A percentile compares a stretch with the other conserved stretches of the same genome.
Conservation (phyloP, 2,888 invertebrate species). For the Augiades crinisus region DNA sequence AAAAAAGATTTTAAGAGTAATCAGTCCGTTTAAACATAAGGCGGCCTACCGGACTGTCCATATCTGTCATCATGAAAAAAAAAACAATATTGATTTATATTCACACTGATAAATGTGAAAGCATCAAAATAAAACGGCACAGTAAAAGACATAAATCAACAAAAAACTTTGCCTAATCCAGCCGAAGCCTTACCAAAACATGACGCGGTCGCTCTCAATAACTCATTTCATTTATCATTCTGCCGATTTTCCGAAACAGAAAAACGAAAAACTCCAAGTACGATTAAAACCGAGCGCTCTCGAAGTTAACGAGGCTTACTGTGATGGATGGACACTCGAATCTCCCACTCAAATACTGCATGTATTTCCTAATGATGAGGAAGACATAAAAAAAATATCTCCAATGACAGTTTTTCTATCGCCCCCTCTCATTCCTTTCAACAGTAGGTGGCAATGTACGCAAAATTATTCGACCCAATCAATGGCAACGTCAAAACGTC, state of each 20-base stretch:
- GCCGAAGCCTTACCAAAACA: slow-evolving; percentile 18
- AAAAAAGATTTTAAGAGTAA: too few relatives aligned
- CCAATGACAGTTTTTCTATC: slow-evolving; percentile 13
- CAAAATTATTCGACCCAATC: slow-evolving; percentile 15
- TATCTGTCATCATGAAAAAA: too few relatives aligned
- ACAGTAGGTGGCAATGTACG: slow-evolving; percentile 1
- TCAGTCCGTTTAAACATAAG: too few relatives aligned
- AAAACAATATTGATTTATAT: too few relatives aligned
- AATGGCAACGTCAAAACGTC: slow-evolving; percentile 18
- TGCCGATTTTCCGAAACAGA: slow-evolving; percentile 40
- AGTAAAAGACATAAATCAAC: slow-evolving; percentile 14
- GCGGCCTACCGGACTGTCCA: too few relatives aligned
- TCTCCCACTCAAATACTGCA: slow-evolving; percentile 30
- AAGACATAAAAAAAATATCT: slow-evolving; percentile 13
- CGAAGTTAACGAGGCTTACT: slow-evolving; percentile 53
- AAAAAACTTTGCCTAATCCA: slow-evolving; percentile 19
- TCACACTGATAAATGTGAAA: neutral
- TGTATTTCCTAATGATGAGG: slow-evolving; percentile 22
- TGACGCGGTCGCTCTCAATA: slow-evolving; percentile 36
- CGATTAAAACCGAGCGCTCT: slow-evolving; percentile 52
- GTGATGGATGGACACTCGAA: slow-evolving; percentile 49
- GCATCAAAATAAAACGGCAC: neutral
- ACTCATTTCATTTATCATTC: slow-evolving; percentile 43
- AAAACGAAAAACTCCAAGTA: slow-evolving; percentile 41
- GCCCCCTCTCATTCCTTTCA: neutral